phyloP scores from a whole-genome alignment of 2,113 vertebrate genomes.

The Bujurquina vittata region DNA sequence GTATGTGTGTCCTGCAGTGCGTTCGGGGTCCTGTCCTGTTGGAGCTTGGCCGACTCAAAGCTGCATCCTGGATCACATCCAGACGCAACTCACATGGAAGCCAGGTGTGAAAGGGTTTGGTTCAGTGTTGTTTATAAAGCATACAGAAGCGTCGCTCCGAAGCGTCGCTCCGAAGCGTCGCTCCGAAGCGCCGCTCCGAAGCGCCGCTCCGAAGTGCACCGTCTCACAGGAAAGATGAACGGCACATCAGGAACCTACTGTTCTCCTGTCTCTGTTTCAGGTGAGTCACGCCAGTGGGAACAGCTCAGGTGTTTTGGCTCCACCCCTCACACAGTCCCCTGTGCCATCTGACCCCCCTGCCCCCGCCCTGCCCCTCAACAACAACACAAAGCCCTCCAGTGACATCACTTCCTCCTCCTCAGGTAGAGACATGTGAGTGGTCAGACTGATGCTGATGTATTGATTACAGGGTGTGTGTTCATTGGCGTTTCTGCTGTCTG shows the following conservation, averaged over 20 bases:
- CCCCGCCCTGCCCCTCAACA: conserved; percentile 74
- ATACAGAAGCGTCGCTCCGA: not conserved
- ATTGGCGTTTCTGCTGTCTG: not conserved
- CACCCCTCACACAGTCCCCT: conserved; percentile 63
- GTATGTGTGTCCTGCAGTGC: conserved; percentile 80
- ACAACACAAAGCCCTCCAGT: conserved; percentile 77
- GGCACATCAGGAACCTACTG: too few species aligned
- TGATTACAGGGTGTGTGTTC: not conserved
- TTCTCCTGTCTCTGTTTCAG: conserved; percentile 66
- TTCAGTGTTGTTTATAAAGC: not conserved
- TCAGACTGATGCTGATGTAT: not conserved
- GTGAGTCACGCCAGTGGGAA: conserved; percentile 75
- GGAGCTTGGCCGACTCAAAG: conserved; percentile 91
- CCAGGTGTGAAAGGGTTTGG: conserved; percentile 81
- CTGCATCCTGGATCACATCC: conserved; percentile 88
- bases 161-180: too few species aligned
- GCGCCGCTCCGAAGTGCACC: too few species aligned
- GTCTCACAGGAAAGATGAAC: not conserved
- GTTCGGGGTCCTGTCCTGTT: conserved; percentile 89
- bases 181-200: not conserved
- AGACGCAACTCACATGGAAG: conserved; percentile 83
- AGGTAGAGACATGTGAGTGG: not conserved
- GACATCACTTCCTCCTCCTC: conserved; percentile 48
- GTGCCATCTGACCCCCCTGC: conserved; percentile 3
- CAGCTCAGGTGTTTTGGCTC: conserved; percentile 67